Percentiles rank a stretch among this genome's conserved stretches.
Evolutionary conservation across 1,140 invertebrate genomes (phyloP).

Genomic region (Episyrphus balteatus): DNA sequence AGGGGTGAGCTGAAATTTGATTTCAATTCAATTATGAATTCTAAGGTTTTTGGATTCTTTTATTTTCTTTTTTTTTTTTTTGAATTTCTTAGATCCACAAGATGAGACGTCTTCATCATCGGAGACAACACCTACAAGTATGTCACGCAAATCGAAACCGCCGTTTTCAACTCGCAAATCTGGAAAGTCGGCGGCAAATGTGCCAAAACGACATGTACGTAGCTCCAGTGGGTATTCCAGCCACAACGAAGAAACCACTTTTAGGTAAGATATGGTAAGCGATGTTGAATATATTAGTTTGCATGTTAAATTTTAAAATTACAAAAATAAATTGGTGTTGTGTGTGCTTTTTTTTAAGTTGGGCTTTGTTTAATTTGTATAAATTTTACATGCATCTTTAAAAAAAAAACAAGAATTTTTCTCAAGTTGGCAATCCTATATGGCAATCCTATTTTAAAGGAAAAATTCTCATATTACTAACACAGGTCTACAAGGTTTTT

Average conservation of each 20-base stretch:
- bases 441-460: too few relatives aligned
- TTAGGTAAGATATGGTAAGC: conserved; percentile 44
- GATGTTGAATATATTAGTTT: conserved; percentile 3
- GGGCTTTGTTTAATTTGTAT: too few relatives aligned
- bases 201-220: conserved; percentile 52
- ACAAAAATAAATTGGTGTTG: not conserved
- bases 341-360: too few relatives aligned
- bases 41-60: not conserved
- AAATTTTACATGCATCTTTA: too few relatives aligned
- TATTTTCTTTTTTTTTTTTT: conserved; percentile 1
- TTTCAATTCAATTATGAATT: conserved; percentile 1
- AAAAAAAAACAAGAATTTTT: too few relatives aligned
- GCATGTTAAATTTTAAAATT: not conserved
- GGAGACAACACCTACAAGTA: conserved; percentile 53
- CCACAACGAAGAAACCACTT: conserved; percentile 71
- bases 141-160: conserved; percentile 52
- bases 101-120: conserved; percentile 62
- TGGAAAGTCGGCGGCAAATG: conserved; percentile 40
- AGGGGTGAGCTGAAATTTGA: conserved; percentile 35
- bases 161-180: conserved; percentile 49
- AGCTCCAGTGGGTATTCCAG: conserved; percentile 65
- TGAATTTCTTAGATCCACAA: conserved; percentile 37
- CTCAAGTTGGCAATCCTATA: too few relatives aligned
- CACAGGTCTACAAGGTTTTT: too few relatives aligned
- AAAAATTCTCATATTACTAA: too few relatives aligned